These are phyloP conservation scores for Hucho hucho DNA, from an alignment of 2,113 vertebrate genomes.

Conservation along the genomic window DNA sequence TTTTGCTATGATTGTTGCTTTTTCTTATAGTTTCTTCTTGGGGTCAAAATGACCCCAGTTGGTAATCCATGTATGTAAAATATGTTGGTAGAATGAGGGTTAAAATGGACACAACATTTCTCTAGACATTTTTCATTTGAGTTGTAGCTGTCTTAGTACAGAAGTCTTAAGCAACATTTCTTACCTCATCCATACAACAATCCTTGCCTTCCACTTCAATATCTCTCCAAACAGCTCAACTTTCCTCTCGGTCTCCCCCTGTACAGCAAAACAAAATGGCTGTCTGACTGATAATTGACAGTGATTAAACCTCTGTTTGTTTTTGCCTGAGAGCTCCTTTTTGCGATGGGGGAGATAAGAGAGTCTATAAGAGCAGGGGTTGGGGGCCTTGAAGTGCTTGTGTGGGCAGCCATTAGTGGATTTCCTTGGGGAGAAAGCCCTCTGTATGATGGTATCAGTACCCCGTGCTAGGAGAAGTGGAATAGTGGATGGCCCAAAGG, in stretches of 20 bases:
- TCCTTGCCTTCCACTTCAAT: too few relatives aligned
- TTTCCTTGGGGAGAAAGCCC: slow-evolving; percentile 53
- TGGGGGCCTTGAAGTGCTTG: slow-evolving; percentile 45
- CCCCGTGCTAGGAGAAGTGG: slow-evolving; percentile 53
- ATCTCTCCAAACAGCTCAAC: background rate
- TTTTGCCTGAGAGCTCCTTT: slow-evolving; percentile 35
- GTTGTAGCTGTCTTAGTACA: too few relatives aligned
- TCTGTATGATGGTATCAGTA: slow-evolving; percentile 65
- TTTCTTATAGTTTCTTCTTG: too few relatives aligned
- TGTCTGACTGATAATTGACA: slow-evolving; percentile 10
- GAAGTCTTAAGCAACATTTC: too few relatives aligned
- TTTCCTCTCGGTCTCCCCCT: background rate
- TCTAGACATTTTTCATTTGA: too few relatives aligned
- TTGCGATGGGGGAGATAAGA: slow-evolving; percentile 58
- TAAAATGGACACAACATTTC: too few relatives aligned
- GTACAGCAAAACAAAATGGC: background rate
- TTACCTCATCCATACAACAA: too few relatives aligned
- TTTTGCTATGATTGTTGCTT: too few relatives aligned
- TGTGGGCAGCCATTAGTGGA: slow-evolving; percentile 59
- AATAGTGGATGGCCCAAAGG: slow-evolving; percentile 50
- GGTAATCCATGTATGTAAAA: too few relatives aligned
- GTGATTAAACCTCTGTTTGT: slow-evolving; percentile 18
- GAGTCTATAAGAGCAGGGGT: slow-evolving; percentile 29
- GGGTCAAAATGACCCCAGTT: too few relatives aligned
- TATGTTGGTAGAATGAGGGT: too few relatives aligned